Evolutionary conservation across 2,113 vertebrate genomes (phyloP).

Genomic region (Actinemys pallida): DNA sequence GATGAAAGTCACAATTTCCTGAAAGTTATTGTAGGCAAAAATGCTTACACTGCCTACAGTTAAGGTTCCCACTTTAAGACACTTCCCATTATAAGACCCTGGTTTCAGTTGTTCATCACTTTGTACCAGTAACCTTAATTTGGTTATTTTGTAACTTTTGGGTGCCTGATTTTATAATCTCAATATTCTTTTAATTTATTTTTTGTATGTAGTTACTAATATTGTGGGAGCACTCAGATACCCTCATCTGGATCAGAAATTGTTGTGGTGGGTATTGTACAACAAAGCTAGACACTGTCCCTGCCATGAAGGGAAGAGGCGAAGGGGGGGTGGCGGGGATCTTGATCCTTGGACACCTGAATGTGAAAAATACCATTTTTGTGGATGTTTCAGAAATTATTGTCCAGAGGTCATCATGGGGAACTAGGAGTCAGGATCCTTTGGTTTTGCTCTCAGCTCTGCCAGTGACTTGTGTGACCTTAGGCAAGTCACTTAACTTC

Average conservation of each 20-base stretch:
- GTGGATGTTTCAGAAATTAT: not conserved
- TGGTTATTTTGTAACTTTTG: not conserved
- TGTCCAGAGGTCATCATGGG: not conserved
- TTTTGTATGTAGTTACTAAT: not conserved
- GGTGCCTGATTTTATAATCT: not conserved
- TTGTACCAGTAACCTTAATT: not conserved
- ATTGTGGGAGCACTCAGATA: not conserved
- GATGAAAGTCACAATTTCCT: not conserved
- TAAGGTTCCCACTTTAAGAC: not conserved
- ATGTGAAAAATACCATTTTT: not conserved
- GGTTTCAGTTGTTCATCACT: not conserved
- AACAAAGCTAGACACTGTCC: not conserved
- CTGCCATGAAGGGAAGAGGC: too few relatives aligned
- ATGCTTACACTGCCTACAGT: not conserved
- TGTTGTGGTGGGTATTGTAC: not conserved
- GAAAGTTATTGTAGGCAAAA: not conserved
- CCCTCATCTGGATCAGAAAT: not conserved
- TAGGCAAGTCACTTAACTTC: too few relatives aligned
- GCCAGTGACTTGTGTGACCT: too few relatives aligned
- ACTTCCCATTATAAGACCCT: not conserved
- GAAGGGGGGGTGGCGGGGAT: accelerated
- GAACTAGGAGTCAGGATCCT: too few relatives aligned
- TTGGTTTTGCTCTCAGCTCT: too few relatives aligned
- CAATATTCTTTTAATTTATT: not conserved
- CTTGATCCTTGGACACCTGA: not conserved